Conservation (phyloP, 2,113 vertebrate species). For the Loxodonta africana region DNA sequence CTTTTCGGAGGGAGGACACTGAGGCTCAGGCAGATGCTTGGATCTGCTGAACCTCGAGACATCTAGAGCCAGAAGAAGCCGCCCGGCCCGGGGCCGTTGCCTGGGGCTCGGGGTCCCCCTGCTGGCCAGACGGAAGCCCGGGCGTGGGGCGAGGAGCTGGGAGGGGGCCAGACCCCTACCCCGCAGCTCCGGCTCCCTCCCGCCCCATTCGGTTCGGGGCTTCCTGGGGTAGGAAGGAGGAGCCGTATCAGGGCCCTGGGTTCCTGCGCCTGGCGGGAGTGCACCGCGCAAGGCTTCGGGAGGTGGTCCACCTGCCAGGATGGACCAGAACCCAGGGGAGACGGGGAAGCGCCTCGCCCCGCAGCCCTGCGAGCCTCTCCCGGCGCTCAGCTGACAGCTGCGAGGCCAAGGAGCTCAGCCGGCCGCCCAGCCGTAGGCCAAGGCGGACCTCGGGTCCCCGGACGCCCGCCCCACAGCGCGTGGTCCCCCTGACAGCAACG, state of each 20-base stretch:
- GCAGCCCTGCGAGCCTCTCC: too few relatives aligned
- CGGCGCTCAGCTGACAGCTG: too few relatives aligned
- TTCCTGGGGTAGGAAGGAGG: not conserved
- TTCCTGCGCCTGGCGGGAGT: not conserved
- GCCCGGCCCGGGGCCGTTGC: not conserved
- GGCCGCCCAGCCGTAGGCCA: not conserved
- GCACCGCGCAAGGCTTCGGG: not conserved
- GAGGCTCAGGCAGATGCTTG: not conserved
- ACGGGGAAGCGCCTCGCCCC: not conserved
- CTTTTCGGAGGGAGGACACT: not conserved
- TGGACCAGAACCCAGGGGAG: not conserved
- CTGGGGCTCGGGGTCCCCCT: constrained; percentile 78
- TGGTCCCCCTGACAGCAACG: not conserved
- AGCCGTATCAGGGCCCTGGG: not conserved
- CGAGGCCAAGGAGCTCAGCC: not conserved
- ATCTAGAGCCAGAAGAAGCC: not conserved
- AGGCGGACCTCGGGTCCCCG: too few relatives aligned
- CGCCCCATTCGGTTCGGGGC: fast-evolving
- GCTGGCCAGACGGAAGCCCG: constrained; percentile 40
- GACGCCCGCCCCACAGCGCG: not conserved
- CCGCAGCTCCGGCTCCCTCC: too few relatives aligned
- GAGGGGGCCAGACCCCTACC: not conserved
- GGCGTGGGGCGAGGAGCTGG: not conserved
- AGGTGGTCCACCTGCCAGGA: not conserved
- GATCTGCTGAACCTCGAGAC: fast-evolving